Percentiles rank a stretch among this genome's conserved stretches.
phyloP scores from a whole-genome alignment of 2,797 vertebrate species.

The Lepus oiostolus region DNA sequence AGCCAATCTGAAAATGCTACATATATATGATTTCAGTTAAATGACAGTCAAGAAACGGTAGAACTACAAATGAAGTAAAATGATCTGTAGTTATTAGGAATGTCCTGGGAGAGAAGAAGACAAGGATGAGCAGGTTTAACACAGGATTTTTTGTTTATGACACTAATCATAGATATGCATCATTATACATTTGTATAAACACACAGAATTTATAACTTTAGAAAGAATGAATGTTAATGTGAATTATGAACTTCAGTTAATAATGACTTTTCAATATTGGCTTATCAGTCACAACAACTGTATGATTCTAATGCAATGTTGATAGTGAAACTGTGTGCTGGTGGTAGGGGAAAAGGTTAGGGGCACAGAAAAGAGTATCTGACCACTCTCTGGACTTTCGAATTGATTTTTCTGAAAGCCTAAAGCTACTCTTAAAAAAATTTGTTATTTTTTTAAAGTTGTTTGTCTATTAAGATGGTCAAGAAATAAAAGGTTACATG shows the following conservation, averaged over 20 bases:
- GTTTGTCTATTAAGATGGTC: background rate
- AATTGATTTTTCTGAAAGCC: background rate
- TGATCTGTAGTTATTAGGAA: background rate
- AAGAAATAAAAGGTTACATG: background rate
- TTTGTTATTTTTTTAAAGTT: background rate
- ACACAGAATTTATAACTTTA: background rate
- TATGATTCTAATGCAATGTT: background rate
- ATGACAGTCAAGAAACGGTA: slow-evolving; percentile 12
- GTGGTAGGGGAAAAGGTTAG: background rate
- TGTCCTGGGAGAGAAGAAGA: background rate
- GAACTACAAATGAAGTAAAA: background rate
- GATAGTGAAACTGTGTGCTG: background rate
- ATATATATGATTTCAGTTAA: background rate
- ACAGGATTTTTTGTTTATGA: background rate
- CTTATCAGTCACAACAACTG: background rate
- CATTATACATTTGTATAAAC: background rate
- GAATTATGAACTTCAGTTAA: background rate
- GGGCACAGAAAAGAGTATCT: background rate
- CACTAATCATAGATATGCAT: background rate
- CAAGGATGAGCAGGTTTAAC: background rate
- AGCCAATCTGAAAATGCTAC: slow-evolving; percentile 4
- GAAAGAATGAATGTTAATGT: background rate
- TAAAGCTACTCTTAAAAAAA: slow-evolving; percentile 11
- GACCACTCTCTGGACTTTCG: background rate
- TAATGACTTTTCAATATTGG: background rate